Percentiles rank a stretch among this genome's conserved stretches.
Conservation (phyloP, 2,113 vertebrate genomes). For the Spea bombifrons region DNA sequence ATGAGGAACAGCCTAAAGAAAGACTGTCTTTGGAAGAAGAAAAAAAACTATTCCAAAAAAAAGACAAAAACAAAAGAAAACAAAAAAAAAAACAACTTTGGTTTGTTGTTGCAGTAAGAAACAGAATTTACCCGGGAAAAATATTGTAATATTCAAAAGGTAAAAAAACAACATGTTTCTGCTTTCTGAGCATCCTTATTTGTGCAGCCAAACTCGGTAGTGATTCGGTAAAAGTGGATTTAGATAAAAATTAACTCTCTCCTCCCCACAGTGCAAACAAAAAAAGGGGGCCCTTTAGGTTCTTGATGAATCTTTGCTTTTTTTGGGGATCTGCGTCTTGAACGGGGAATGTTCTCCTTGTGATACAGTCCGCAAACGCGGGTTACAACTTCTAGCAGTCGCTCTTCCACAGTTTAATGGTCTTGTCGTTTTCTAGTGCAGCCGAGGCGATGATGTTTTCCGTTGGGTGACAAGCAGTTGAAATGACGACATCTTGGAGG, state of each 20-base stretch:
- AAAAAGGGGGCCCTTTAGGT: background rate
- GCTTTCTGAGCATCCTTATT: background rate
- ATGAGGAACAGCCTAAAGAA: no score
- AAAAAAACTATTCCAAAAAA: background rate
- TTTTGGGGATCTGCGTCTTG: background rate
- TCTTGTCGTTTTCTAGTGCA: conserved; percentile 98
- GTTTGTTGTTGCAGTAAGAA: no score
- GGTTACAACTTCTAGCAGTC: conserved; percentile 79
- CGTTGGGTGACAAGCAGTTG: conserved; percentile 95
- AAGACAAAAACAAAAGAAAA: background rate
- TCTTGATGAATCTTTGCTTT: background rate
- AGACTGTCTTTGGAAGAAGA: no score
- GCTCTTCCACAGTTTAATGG: conserved; percentile 98
- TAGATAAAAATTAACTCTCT: background rate
- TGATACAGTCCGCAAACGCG: conserved; percentile 24
- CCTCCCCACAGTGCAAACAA: background rate
- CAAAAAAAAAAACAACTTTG: background rate
- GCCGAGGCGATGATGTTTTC: conserved; percentile 98
- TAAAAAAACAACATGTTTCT: no score
- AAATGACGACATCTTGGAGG: conserved; percentile 89
- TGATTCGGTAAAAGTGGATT: background rate
- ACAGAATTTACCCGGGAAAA: no score
- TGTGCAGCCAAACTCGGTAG: background rate
- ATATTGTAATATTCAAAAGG: background rate
- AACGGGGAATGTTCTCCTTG: conserved; percentile 12